These are phyloP conservation scores for Pelmatolapia mariae DNA, from an alignment of 2,113 vertebrate species.

Conservation along the genomic window DNA sequence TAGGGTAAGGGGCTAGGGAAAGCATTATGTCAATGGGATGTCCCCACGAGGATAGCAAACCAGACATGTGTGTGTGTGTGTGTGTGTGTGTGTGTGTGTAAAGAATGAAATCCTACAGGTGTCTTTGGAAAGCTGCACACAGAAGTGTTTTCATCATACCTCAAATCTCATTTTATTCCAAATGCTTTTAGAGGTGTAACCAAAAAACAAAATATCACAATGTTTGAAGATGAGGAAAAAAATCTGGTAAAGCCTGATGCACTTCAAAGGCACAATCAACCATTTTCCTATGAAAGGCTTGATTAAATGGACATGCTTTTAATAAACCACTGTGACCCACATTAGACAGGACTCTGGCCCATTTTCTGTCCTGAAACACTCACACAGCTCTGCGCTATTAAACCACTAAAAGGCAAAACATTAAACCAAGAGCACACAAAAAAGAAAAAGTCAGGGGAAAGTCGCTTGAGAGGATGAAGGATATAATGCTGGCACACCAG, in stretches of 20 bases:
- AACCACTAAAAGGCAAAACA: constrained; percentile 5
- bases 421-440: neutral
- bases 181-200: neutral
- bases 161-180: neutral
- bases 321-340: constrained; percentile 65
- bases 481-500: neutral
- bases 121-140: neutral
- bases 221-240: neutral
- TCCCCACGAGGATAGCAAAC: too few relatives aligned
- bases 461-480: neutral
- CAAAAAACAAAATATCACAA: neutral
- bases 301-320: constrained; percentile 54
- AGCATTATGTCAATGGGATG: too few relatives aligned
- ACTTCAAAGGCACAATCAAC: constrained; percentile 37
- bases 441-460: neutral
- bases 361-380: constrained; percentile 55
- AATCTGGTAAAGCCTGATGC: neutral
- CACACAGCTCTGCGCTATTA: constrained; percentile 10
- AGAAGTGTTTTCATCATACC: neutral
- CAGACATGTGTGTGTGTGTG: neutral
- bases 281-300: constrained; percentile 28
- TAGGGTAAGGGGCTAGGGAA: too few relatives aligned
- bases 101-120: neutral
- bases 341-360: constrained; percentile 66
- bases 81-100: neutral